Evolutionary conservation across 2,888 invertebrate genomes (phyloP).

Genomic region (Amphimallon solstitiale): DNA sequence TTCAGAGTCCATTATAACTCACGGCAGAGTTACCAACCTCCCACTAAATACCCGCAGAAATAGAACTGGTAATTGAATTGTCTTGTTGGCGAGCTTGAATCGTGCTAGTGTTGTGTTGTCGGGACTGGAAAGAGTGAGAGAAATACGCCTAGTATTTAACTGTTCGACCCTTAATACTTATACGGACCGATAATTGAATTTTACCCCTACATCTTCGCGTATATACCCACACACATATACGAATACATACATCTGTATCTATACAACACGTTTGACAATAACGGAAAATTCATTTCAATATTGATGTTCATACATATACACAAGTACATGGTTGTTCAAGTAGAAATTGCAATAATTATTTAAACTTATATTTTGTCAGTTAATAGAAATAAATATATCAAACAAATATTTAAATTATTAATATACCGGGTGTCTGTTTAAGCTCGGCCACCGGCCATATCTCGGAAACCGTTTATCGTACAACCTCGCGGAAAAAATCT

Average conservation of each 20-base stretch:
- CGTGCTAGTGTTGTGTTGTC: constrained; percentile 33
- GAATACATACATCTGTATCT: background rate
- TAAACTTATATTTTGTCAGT: too few relatives aligned
- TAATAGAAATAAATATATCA: too few relatives aligned
- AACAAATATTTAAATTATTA: too few relatives aligned
- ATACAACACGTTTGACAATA: constrained; percentile 3
- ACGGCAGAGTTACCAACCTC: constrained; percentile 43
- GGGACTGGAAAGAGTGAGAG: constrained; percentile 40
- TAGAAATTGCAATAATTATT: background rate
- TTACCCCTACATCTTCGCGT: constrained; percentile 55
- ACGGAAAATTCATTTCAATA: constrained; percentile 60
- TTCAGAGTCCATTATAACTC: constrained; percentile 57
- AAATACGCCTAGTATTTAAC: constrained; percentile 58
- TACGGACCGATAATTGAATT: constrained; percentile 63
- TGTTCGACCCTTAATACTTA: constrained; percentile 58
- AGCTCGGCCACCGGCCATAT: too few relatives aligned
- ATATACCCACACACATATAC: constrained; percentile 50
- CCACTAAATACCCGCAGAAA: constrained; percentile 60
- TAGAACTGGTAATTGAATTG: constrained; percentile 64
- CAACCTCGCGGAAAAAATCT: too few relatives aligned
- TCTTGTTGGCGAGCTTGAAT: constrained; percentile 60
- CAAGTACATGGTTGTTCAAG: background rate
- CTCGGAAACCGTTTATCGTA: too few relatives aligned
- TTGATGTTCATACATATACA: too few relatives aligned
- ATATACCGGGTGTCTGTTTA: too few relatives aligned